phyloP scores from a whole-genome alignment of 2,797 vertebrate genomes.

The Tenualosa thibaudeaui region DNA sequence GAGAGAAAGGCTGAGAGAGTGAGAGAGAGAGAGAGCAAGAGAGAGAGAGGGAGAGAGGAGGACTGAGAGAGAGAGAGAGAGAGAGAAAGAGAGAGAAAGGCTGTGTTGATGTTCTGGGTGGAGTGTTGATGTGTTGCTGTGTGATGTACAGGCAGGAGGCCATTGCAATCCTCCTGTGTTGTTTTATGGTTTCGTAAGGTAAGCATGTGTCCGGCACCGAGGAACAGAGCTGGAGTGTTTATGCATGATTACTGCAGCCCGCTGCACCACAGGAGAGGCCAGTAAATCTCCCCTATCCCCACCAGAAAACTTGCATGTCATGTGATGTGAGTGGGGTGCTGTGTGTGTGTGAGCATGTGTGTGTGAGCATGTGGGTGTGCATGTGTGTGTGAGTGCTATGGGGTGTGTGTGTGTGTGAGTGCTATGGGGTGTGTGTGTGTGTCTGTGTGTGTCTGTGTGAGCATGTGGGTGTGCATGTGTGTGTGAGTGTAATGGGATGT shows the following conservation, averaged over 20 bases:
- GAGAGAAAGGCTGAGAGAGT: not conserved
- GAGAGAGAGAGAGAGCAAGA: not conserved
- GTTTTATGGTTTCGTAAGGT: conserved; percentile 38
- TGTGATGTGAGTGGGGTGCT: not conserved
- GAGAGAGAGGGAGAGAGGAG: not conserved
- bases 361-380: not conserved
- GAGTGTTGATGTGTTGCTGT: no score
- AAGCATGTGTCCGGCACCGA: conserved; percentile 41
- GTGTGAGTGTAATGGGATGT: not conserved
- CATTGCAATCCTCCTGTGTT: conserved; percentile 18
- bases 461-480: not conserved
- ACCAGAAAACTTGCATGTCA: not conserved
- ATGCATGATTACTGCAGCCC: conserved; percentile 46
- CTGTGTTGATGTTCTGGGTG: no score
- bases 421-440: not conserved
- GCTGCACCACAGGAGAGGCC: conserved; percentile 41
- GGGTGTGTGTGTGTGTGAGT: no score
- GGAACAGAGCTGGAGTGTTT: conserved; percentile 25
- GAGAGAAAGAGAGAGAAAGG: not conserved
- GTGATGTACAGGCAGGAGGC: not conserved
- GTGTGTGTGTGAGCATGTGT: not conserved
- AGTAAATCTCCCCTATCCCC: conserved; percentile 39
- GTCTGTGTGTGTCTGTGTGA: not conserved
- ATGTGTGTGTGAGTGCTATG: not conserved
- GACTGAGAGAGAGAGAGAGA: not conserved